Evolutionary conservation across 2,797 vertebrate species (phyloP), one percentile per base, ranked within the genome.

Genomic region (Oophaga sylvatica): DNA sequence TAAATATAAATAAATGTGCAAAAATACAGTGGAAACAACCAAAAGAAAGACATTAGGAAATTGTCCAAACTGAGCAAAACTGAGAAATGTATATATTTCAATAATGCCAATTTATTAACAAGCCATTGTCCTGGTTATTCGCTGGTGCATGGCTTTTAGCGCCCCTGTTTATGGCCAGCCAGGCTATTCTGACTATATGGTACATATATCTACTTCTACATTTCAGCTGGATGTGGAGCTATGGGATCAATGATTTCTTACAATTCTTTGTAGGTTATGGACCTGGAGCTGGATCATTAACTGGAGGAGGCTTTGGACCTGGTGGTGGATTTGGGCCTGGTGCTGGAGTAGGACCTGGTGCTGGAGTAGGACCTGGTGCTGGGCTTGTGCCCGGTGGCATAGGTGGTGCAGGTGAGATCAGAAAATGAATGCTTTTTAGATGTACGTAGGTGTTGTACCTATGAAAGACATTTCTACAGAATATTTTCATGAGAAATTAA

Each of bases 351-450:
- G 67, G 67, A 84, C 17, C 82, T 31, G 86, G 86, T 62, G 82
- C 22, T 76, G 87, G 83, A 60, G 22, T 35, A 75, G 78, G 80
- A 41, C 59, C 80, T 35, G 86, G 83, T 41, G 83, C 77, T 82
- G 87, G 88, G 16, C 3, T 70, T 53, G 60, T 29, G 26, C 60
- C 45, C n/a, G 86, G 86, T 35, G 86, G 86, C 22, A 57, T 83
- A 22, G 86, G 86, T 9, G 86, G 76, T n/a, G 85, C 45, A 84
- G 87, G 81, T 83, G 12, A 73, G 73, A n/a, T 11, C 83, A 77
- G 22, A 13, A 56, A 35, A 29, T 15, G 22, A 83, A 59, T 31
- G 11, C 11, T 2, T 56, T 82, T 75, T 53, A 48, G 22, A 48
- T 11, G 19, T 45, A 10, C 22, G 2, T 12, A 2, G 41, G 17